A percentile compares a stretch with the other conserved stretches of the same genome.
These are phyloP conservation scores for Cataglyphis cursor DNA, from an alignment of 2,888 invertebrate species.

Conservation along the genomic window DNA sequence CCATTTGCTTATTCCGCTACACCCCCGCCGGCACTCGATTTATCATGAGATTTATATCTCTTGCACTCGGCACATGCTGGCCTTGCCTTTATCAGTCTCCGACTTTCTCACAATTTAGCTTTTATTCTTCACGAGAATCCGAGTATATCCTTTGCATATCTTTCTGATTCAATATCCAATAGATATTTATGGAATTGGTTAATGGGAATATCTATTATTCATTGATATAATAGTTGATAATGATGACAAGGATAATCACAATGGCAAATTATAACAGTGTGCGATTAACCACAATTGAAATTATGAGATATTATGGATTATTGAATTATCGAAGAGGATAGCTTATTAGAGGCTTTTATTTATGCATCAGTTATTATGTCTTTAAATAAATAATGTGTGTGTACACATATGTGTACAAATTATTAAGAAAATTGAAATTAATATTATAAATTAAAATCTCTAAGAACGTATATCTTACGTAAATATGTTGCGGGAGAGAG, in stretches of 20 bases:
- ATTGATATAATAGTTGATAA: background rate
- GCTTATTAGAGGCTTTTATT: background rate
- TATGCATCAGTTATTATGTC: background rate
- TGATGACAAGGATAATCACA: background rate
- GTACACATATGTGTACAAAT: background rate
- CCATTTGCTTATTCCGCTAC: constrained; percentile 59
- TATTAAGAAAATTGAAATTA: background rate
- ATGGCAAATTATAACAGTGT: background rate
- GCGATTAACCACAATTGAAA: background rate
- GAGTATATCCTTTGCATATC: background rate
- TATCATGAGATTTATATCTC: constrained; percentile 65
- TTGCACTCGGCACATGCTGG: constrained; percentile 39
- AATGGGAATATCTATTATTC: background rate
- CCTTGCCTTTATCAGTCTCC: constrained; percentile 46
- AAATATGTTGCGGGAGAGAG: background rate
- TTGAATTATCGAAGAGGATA: background rate
- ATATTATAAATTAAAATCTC: background rate
- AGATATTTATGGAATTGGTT: background rate
- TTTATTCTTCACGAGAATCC: constrained; percentile 3
- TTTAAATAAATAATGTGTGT: background rate
- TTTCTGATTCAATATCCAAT: background rate
- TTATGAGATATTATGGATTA: constrained; percentile 9
- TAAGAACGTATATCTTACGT: background rate
- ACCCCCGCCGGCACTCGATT: constrained; percentile 62
- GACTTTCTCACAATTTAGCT: constrained; percentile 36